Conservation (phyloP, 2,888 invertebrate genomes). For the Keiferia lycopersicella region DNA sequence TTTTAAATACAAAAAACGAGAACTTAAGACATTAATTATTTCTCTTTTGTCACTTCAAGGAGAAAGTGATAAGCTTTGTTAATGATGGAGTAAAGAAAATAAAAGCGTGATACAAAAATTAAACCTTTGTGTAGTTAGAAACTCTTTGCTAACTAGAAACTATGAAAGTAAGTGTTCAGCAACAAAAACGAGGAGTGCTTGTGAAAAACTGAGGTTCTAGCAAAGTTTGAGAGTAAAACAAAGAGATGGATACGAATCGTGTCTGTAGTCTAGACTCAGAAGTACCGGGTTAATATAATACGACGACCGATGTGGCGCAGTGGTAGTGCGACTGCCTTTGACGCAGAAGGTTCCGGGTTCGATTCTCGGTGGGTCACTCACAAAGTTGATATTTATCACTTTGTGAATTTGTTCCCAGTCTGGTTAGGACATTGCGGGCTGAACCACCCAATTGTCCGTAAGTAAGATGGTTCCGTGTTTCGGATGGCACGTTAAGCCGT, state of each 20-base stretch:
- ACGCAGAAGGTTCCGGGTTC: no score
- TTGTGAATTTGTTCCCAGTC: no score
- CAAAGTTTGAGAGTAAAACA: conserved; percentile 9
- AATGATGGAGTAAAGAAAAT: background rate
- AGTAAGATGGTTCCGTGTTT: no score
- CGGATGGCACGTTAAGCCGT: no score
- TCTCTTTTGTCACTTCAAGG: background rate
- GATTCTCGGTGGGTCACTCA: no score
- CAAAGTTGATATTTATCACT: no score
- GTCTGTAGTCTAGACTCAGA: background rate
- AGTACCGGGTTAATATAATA: no score
- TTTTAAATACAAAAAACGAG: background rate
- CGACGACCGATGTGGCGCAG: no score
- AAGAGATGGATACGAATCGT: background rate
- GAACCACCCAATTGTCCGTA: no score
- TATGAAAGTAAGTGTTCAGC: conserved; percentile 9
- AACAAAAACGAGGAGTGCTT: conserved; percentile 13
- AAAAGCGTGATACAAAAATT: background rate
- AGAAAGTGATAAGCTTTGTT: background rate
- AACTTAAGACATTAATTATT: no score
- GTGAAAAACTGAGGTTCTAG: conserved; percentile 5
- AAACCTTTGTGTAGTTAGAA: background rate
- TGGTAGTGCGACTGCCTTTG: no score
- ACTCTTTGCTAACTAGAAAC: conserved; percentile 11
- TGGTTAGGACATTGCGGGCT: no score